phyloP scores from a whole-genome alignment of 1,140 invertebrate genomes.

The Ditylenchus dipsaci region DNA sequence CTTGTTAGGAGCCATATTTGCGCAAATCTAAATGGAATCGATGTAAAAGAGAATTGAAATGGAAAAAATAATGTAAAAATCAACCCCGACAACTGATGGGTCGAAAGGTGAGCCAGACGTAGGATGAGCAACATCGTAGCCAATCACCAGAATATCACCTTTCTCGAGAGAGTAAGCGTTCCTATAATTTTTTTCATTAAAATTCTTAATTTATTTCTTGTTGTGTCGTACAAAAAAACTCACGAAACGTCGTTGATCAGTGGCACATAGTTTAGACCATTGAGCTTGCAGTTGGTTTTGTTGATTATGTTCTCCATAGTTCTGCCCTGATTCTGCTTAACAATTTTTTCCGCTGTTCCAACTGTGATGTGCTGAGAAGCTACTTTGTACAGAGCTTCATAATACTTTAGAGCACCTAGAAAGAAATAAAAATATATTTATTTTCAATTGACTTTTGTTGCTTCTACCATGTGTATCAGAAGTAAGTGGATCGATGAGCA shows the following conservation, averaged over 20 bases:
- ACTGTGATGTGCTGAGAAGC: conserved; percentile 17
- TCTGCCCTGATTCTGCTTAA: conserved; percentile 15
- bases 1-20: conserved; percentile 24
- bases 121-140: conserved; percentile 24
- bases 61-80: conserved; percentile 3
- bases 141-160: conserved; percentile 10
- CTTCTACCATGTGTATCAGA: conserved; percentile 25
- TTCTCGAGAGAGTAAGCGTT: not conserved
- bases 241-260: not conserved
- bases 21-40: conserved; percentile 23
- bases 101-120: conserved; percentile 5
- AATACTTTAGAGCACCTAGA: not conserved
- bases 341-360: conserved; percentile 15
- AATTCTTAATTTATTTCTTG: no score
- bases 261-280: conserved; percentile 24
- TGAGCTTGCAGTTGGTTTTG: conserved; percentile 19
- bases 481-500: conserved; percentile 24
- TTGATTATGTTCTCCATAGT: conserved; percentile 26
- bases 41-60: not conserved
- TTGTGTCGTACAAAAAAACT: no score
- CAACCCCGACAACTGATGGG: conserved; percentile 27
- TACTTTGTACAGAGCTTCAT: not conserved
- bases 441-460: not conserved
- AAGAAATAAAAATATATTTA: not conserved
- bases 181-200: conserved; percentile 7